Evolutionary conservation across 2,888 invertebrate species (phyloP).

Genomic region (Yponomeuta sedellus): DNA sequence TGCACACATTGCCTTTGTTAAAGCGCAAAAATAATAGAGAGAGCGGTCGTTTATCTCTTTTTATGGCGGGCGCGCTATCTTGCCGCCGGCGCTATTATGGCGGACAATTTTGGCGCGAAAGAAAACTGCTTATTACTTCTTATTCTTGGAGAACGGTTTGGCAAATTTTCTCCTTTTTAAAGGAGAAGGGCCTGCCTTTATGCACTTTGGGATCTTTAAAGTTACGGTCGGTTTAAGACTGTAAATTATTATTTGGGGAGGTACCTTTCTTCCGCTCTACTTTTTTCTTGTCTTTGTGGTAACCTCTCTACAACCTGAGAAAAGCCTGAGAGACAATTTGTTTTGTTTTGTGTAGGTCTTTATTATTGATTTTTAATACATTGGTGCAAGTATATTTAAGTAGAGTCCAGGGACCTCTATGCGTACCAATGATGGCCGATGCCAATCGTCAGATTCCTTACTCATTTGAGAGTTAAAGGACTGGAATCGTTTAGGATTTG

Average conservation of each 20-base stretch:
- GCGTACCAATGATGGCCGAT: too few relatives aligned
- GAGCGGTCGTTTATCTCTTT: slow-evolving; percentile 75
- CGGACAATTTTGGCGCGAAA: slow-evolving; percentile 76
- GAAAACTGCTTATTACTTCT: slow-evolving; percentile 76
- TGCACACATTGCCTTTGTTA: slow-evolving; percentile 74
- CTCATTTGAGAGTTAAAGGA: too few relatives aligned
- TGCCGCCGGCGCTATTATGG: slow-evolving; percentile 71
- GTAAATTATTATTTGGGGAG: slow-evolving; percentile 5
- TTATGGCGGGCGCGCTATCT: slow-evolving; percentile 73
- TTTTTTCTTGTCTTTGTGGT: background rate
- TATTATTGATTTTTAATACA: too few relatives aligned
- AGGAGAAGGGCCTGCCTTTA: slow-evolving; percentile 13
- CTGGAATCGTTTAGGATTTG: too few relatives aligned
- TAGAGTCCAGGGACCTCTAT: too few relatives aligned
- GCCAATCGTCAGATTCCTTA: too few relatives aligned
- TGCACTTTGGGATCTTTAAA: slow-evolving; percentile 14
- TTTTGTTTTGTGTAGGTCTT: background rate
- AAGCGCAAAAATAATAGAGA: slow-evolving; percentile 76
- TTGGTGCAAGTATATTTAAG: too few relatives aligned
- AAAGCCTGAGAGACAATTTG: too few relatives aligned
- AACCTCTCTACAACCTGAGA: background rate
- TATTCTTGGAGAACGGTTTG: slow-evolving; percentile 58
- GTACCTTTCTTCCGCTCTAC: background rate
- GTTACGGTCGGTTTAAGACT: slow-evolving; percentile 9
- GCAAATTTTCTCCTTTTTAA: slow-evolving; percentile 42